phyloP scores from a whole-genome alignment of 2,888 invertebrate species.

The Epinotia bilunana region DNA sequence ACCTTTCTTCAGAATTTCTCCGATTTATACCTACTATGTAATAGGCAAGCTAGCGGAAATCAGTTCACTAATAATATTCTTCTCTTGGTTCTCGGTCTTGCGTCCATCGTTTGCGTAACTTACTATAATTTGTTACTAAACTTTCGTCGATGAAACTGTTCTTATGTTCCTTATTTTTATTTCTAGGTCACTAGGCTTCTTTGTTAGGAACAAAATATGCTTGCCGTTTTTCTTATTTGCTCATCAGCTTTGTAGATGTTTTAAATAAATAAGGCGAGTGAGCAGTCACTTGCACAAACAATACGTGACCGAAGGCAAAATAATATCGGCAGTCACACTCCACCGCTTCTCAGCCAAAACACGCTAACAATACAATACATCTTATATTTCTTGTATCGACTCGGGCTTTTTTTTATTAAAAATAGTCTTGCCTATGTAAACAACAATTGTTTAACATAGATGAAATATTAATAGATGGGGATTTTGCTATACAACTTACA shows the following conservation, averaged over 20 bases:
- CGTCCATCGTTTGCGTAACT: background rate
- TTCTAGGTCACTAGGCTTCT: constrained; percentile 3
- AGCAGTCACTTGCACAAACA: constrained; percentile 42
- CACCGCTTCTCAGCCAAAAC: constrained; percentile 63
- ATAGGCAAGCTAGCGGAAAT: no score
- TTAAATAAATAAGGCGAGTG: constrained; percentile 43
- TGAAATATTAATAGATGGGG: background rate
- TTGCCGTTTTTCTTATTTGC: constrained; percentile 35
- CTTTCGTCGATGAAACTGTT: background rate
- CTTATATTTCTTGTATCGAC: constrained; percentile 52
- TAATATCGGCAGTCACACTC: constrained; percentile 61
- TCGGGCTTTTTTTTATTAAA: no score
- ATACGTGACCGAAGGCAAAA: constrained; percentile 59
- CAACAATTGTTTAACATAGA: constrained; percentile 6
- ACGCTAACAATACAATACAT: constrained; percentile 62
- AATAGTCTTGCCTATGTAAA: background rate
- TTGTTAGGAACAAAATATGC: constrained; percentile 29
- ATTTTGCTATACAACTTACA: background rate
- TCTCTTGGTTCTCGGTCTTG: no score
- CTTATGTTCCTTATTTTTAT: constrained; percentile 26
- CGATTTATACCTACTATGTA: no score
- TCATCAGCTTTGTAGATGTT: constrained; percentile 35
- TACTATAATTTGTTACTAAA: background rate
- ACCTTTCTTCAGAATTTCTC: no score
- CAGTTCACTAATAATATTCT: no score